These are phyloP conservation scores for Vultur gryphus DNA, from an alignment of 2,797 vertebrate species.

Conservation along the genomic window DNA sequence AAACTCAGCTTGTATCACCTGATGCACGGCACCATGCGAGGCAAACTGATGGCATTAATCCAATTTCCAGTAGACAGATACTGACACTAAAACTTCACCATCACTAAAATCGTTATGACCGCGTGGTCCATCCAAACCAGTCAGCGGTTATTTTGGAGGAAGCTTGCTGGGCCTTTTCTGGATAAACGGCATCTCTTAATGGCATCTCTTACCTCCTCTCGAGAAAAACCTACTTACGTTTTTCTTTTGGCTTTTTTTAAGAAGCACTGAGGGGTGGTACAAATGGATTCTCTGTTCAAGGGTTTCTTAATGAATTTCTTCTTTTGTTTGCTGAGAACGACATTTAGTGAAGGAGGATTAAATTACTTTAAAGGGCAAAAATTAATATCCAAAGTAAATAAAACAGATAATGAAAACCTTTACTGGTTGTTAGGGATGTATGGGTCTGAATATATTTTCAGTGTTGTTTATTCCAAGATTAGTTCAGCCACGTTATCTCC, in stretches of 20 bases:
- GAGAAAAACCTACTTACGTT: conserved; percentile 55
- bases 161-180: background rate
- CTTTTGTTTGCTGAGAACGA: conserved; percentile 84
- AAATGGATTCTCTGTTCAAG: conserved; percentile 84
- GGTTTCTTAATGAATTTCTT: conserved; percentile 89
- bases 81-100: background rate
- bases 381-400: background rate
- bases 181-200: background rate
- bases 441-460: background rate
- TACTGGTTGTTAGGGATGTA: background rate
- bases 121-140: background rate
- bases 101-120: background rate
- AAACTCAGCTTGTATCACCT: background rate
- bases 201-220: background rate
- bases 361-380: background rate
- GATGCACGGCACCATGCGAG: background rate
- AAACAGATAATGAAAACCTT: background rate
- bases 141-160: background rate
- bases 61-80: background rate
- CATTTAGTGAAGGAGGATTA: background rate
- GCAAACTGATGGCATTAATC: background rate
- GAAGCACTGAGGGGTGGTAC: conserved; percentile 86
- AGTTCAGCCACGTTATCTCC: background rate
- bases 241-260: conserved; percentile 77
- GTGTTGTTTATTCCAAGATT: background rate